These are phyloP conservation scores for Callyntrura guangdongensis DNA, from an alignment of 2,888 invertebrate species.

Conservation along the genomic window DNA sequence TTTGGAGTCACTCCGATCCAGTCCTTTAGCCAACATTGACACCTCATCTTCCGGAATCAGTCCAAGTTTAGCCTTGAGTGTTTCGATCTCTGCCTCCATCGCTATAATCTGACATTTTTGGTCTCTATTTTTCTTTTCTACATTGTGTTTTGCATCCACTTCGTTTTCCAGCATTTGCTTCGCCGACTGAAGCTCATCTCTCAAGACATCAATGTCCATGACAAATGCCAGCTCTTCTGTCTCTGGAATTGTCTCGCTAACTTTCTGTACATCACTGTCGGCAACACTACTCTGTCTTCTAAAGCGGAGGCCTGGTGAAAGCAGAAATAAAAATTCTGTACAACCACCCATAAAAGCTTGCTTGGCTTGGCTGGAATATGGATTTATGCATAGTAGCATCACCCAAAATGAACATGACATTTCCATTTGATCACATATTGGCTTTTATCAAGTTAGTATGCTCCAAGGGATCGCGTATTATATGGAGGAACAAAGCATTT, in stretches of 20 bases:
- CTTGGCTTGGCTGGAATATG: background rate
- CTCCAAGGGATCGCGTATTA: too few relatives aligned
- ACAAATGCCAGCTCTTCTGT: conserved; percentile 87
- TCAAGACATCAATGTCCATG: conserved; percentile 95
- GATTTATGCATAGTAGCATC: too few relatives aligned
- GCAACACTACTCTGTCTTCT: conserved; percentile 87
- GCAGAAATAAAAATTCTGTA: background rate
- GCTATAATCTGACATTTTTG: conserved; percentile 86
- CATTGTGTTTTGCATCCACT: conserved; percentile 93
- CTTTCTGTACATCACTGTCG: conserved; percentile 75
- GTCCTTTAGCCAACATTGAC: conserved; percentile 76
- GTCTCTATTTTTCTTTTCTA: conserved; percentile 94
- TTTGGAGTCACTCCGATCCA: conserved; percentile 81
- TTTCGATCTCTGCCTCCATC: conserved; percentile 83
- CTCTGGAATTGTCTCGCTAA: conserved; percentile 86
- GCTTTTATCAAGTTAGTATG: too few relatives aligned
- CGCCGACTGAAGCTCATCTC: conserved; percentile 96
- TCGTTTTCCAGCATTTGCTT: conserved; percentile 96
- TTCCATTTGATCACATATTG: too few relatives aligned
- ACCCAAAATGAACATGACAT: too few relatives aligned
- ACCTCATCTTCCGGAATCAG: conserved; percentile 83
- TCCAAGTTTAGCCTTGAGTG: conserved; percentile 82
- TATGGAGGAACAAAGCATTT: too few relatives aligned
- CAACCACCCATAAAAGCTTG: background rate
- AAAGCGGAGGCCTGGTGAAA: conserved; percentile 56